phyloP scores from a whole-genome alignment of 2,888 invertebrate genomes.

The Odontocolon sp. region DNA sequence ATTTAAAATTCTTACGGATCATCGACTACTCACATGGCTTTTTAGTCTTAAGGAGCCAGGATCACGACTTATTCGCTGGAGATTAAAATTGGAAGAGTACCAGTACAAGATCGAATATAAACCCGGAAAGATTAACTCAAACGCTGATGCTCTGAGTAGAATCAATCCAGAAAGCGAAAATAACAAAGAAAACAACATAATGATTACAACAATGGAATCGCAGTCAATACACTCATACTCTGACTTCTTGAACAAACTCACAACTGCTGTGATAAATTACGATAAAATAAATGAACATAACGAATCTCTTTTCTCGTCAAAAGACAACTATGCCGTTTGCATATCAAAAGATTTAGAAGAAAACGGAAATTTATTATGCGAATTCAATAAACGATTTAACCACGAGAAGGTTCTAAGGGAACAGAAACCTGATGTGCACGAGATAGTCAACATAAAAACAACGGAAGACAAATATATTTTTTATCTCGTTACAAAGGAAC shows the following conservation, averaged over 20 bases:
- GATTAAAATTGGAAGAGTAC: constrained; percentile 71
- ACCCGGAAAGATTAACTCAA: constrained; percentile 67
- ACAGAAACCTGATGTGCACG: constrained; percentile 13
- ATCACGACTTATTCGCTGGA: constrained; percentile 69
- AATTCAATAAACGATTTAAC: constrained; percentile 19
- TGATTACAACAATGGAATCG: background rate
- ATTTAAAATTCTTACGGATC: constrained; percentile 75
- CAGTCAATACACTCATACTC: background rate
- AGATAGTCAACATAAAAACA: background rate
- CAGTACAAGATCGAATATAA: constrained; percentile 72
- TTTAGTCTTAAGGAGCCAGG: constrained; percentile 71
- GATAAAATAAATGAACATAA: background rate
- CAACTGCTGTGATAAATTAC: background rate
- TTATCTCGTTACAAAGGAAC: constrained; percentile 30
- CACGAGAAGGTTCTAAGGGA: background rate
- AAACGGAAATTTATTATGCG: background rate
- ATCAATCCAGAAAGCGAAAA: background rate
- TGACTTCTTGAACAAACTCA: background rate
- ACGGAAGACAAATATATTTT: constrained; percentile 13
- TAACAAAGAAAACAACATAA: background rate
- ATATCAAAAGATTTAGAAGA: constrained; percentile 24
- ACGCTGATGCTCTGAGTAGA: constrained; percentile 68
- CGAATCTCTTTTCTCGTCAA: constrained; percentile 1
- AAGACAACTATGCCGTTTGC: constrained; percentile 20
- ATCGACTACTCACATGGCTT: constrained; percentile 74